Base-by-base conservation (phyloP, 53 echinoderm and acorn worm genomes). In the Antedon mediterranea region DNA sequence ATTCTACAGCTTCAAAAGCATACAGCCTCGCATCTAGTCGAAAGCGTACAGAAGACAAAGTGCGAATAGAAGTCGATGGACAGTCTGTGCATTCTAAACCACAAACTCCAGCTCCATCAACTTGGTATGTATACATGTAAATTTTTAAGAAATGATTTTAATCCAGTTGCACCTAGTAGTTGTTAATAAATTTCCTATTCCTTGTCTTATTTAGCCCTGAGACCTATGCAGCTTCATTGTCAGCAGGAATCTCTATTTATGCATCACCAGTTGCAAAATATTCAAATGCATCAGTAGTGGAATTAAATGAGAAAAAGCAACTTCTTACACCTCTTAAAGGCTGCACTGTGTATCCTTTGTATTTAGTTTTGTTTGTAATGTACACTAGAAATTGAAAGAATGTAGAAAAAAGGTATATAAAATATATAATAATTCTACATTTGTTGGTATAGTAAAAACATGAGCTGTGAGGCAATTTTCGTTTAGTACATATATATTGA, bases 341-440 rank as follows among this genome's bases (percentile, higher is more conserved):
- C 57, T 97, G 97, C 73, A 91, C 97, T 73, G 78, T 90, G 97
- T 97, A 97, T 97, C 97, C 97, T 97, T 92, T 74, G n/a, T n/a
- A n/a, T n/a, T n/a, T n/a, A n/a, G n/a, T n/a, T n/a, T n/a, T n/a
- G n/a, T n/a, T n/a, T n/a, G n/a, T n/a, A n/a, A n/a, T n/a, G n/a
- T n/a, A n/a, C n/a, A n/a, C n/a, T n/a, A n/a, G n/a, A n/a, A n/a
- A n/a, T n/a, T n/a, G n/a, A n/a, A n/a, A n/a, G n/a, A n/a, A n/a
- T n/a, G n/a, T n/a, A n/a, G n/a, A n/a, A n/a, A n/a, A n/a, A n/a
- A n/a, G n/a, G n/a, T n/a, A n/a, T n/a, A n/a, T n/a, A n/a, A n/a
- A n/a, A n/a, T n/a, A n/a, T n/a, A n/a, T n/a, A n/a, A n/a, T n/a
- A n/a, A n/a, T n/a, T n/a, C n/a, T n/a, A n/a, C n/a, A n/a, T n/a